Evolutionary conservation across 2,888 invertebrate species (phyloP).

Genomic region (Dryococelus australis): DNA sequence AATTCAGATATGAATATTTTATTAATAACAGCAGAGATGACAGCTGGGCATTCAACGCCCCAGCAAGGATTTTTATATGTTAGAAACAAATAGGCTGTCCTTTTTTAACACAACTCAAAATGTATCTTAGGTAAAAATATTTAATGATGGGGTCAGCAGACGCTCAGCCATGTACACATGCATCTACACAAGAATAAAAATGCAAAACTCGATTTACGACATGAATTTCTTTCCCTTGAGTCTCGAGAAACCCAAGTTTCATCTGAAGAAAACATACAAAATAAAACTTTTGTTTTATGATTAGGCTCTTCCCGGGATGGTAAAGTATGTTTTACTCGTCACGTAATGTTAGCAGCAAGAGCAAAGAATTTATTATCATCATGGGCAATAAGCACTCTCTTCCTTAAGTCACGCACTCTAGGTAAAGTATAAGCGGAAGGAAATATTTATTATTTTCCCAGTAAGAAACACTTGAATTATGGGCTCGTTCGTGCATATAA

Average conservation of each 20-base stretch:
- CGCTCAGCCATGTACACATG: neutral
- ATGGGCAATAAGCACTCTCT: neutral
- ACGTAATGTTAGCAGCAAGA: neutral
- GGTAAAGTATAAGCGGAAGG: neutral
- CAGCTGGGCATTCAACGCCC: too few relatives aligned
- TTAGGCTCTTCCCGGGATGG: neutral
- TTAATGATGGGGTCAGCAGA: neutral
- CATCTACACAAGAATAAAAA: neutral
- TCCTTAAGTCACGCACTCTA: neutral
- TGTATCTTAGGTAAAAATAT: neutral
- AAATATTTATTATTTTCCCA: neutral
- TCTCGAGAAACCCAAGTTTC: neutral
- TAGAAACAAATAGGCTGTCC: too few relatives aligned
- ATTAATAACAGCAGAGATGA: too few relatives aligned
- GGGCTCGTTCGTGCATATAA: neutral
- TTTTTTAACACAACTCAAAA: too few relatives aligned
- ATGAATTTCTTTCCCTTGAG: neutral
- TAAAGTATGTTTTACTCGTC: neutral
- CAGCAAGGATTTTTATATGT: too few relatives aligned
- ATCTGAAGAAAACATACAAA: neutral
- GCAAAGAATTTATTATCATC: too few relatives aligned
- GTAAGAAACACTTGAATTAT: neutral
- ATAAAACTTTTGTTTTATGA: neutral
- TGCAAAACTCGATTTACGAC: neutral
- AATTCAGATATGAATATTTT: too few relatives aligned